phyloP scores from a whole-genome alignment of 2,113 vertebrate species.

The Nibea albiflora region DNA sequence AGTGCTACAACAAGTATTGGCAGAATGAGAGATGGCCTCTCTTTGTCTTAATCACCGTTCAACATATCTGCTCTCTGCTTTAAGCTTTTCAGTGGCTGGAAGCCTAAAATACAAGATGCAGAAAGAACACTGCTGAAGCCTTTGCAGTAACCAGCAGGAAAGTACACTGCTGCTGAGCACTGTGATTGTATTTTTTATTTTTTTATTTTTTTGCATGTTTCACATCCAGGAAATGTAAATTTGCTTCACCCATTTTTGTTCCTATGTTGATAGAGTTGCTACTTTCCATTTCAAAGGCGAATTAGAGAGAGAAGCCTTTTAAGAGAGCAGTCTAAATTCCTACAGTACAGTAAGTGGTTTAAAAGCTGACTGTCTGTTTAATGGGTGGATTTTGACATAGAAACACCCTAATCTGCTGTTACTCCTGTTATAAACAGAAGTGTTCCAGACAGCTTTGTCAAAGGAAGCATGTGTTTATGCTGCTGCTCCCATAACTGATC shows the following conservation, averaged over 20 bases:
- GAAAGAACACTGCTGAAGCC: constrained; percentile 9
- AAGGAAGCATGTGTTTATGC: constrained; percentile 58
- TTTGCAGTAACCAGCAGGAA: constrained; percentile 31
- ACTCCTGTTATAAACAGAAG: constrained; percentile 76
- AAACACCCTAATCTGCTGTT: constrained; percentile 79
- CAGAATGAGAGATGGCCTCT: constrained; percentile 71
- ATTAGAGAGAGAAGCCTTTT: constrained; percentile 67
- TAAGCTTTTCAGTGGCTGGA: constrained; percentile 6
- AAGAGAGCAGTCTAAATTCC: constrained; percentile 61
- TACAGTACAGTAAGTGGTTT: constrained; percentile 73
- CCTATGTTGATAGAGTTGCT: constrained; percentile 53
- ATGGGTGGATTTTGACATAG: constrained; percentile 75
- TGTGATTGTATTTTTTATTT: constrained; percentile 19
- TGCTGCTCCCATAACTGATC: constrained; percentile 55
- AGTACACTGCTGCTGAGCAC: constrained; percentile 25
- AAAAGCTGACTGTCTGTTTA: constrained; percentile 78
- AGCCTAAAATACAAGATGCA: constrained; percentile 24
- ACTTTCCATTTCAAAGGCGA: constrained; percentile 76
- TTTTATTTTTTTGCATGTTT: constrained; percentile 8
- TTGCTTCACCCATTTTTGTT: constrained; percentile 44
- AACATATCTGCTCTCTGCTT: constrained; percentile 37
- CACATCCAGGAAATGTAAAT: constrained; percentile 58
- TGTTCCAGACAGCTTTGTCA: constrained; percentile 74
- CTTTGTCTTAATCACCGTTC: constrained; percentile 65
- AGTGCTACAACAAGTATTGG: constrained; percentile 70